A percentile compares a stretch with the other conserved stretches of the same genome.
Evolutionary conservation across 2,888 invertebrate genomes (phyloP).

Genomic region (Timandra comae): DNA sequence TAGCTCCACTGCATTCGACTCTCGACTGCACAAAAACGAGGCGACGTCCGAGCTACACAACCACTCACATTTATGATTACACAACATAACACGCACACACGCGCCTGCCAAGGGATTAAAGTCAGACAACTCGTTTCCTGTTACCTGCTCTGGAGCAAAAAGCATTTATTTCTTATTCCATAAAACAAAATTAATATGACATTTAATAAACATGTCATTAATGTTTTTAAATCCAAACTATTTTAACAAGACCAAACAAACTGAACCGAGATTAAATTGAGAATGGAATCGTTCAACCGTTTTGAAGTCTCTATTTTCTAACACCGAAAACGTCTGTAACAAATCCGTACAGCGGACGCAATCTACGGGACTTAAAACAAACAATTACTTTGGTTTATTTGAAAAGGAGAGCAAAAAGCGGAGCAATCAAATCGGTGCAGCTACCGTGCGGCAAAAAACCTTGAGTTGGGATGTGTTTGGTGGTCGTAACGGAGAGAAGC

Average conservation of each 20-base stretch:
- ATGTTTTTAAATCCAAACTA: conserved; percentile 22
- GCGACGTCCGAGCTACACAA: conserved; percentile 49
- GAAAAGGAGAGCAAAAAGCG: conserved; percentile 67
- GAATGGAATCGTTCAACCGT: conserved; percentile 47
- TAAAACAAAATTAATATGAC: conserved; percentile 69
- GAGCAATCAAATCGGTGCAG: conserved; percentile 72
- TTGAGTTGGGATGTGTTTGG: conserved; percentile 45
- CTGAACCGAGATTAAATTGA: conserved; percentile 25
- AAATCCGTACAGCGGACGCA: conserved; percentile 65
- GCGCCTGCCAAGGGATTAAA: conserved; percentile 53
- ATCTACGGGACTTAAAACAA: conserved; percentile 72
- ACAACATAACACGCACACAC: conserved; percentile 47
- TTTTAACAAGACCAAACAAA: conserved; percentile 10
- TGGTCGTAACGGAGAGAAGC: conserved; percentile 44
- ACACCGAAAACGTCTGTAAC: conserved; percentile 61
- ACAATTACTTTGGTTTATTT: conserved; percentile 75
- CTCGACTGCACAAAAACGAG: conserved; percentile 53
- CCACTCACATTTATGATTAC: conserved; percentile 52
- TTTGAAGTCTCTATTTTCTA: conserved; percentile 67
- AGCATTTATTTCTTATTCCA: conserved; percentile 45
- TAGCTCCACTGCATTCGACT: conserved; percentile 43
- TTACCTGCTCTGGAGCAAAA: conserved; percentile 70
- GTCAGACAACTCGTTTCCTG: conserved; percentile 72
- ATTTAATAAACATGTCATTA: conserved; percentile 47
- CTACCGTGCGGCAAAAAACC: conserved; percentile 68